Base-by-base conservation (phyloP, 2,797 vertebrate species). In the Pseudomugil gertrudae region DNA sequence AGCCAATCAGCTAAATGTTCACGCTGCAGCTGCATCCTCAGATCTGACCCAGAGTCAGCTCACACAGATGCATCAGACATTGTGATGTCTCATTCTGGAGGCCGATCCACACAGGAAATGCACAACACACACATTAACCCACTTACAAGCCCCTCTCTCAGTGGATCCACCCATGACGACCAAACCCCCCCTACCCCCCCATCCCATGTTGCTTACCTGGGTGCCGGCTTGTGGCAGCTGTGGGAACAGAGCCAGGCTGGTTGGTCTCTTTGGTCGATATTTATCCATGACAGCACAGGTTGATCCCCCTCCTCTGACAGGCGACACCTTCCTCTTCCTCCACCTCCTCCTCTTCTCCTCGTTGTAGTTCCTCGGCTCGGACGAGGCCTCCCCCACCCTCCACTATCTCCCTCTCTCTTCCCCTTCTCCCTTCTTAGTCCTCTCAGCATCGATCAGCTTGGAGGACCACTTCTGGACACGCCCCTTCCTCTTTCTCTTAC, bases 241-340 rank as follows among this genome's bases (percentile, higher is more conserved):
- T 60, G 97, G 96, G 90, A 98, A 97, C 80, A 99, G 96, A 91
- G 96, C 97, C 86, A 99, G 94, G 51, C 96, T 98, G 85, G 97
- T 98, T 68, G 97, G 97, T 87, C 97, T 91, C 91, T 98, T 98
- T 75, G 97, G 97, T 81, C 95, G 92, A 91, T 96, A 96, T 59
- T 96, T 96, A 73, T 98, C 96, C 90, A 96, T 95, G 87, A 93
- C 92, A 70, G 87, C 86, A 40, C 72, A 74, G 72, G 78, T 79
- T 68, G 93, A 90, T 78, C 74, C 85, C 73, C 35, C 29, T 13
- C 75, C 67, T 73, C 65, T 40, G 76, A 82, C 76, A 75, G 78
- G 75, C 67, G 45, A 80, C 84, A 81, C 77, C 85, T 84, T 81
- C 72, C 77, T 80, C 78, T 11, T 35, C 76, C 58, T 53, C 69